These are phyloP conservation scores for Troides aeacus DNA, from an alignment of 2,888 invertebrate genomes.

Conservation along the genomic window DNA sequence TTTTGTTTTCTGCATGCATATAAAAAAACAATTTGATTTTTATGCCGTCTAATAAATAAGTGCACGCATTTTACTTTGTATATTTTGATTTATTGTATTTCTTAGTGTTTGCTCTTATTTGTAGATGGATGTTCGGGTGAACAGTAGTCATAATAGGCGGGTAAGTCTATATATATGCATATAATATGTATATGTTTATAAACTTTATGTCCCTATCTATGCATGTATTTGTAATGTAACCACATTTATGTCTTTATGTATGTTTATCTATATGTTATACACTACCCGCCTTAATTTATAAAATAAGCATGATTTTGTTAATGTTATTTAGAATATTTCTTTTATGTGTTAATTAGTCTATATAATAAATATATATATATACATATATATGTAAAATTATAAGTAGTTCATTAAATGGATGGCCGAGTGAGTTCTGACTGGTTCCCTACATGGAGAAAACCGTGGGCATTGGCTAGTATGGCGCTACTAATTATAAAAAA, in stretches of 20 bases:
- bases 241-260: slow-evolving; percentile 35
- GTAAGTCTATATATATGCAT: slow-evolving; percentile 65
- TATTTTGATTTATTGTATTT: slow-evolving; percentile 39
- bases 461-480: too few relatives aligned
- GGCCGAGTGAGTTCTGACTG: too few relatives aligned
- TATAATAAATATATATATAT: background rate
- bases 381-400: background rate
- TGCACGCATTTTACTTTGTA: slow-evolving; percentile 34
- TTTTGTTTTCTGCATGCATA: background rate
- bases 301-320: background rate
- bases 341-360: background rate
- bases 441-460: too few relatives aligned
- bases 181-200: slow-evolving; percentile 49
- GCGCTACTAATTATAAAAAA: too few relatives aligned
- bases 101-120: slow-evolving; percentile 77
- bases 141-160: slow-evolving; percentile 80
- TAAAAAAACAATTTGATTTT: background rate
- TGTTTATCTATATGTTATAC: slow-evolving; percentile 36
- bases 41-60: background rate
- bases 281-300: slow-evolving; percentile 46
- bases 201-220: slow-evolving; percentile 28
- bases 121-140: slow-evolving; percentile 81
- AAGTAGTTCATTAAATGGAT: too few relatives aligned
- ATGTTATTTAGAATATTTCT: background rate
- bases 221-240: slow-evolving; percentile 25